phyloP scores from a whole-genome alignment of 2,113 vertebrate species.

The Diadophis punctatus region DNA sequence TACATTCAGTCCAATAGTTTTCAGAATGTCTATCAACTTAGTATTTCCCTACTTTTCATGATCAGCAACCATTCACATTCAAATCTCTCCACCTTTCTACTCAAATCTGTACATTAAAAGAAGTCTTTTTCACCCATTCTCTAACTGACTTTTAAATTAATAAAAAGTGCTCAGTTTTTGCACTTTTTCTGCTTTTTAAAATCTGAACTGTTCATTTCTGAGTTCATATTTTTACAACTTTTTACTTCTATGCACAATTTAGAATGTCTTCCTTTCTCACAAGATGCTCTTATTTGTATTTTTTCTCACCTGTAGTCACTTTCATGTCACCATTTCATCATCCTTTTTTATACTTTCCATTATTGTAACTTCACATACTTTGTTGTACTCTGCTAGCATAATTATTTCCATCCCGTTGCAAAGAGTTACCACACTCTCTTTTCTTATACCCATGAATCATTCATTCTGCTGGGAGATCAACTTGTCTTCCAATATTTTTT shows the following conservation, averaged over 20 bases:
- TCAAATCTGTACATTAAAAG: neutral
- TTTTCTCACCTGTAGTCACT: neutral
- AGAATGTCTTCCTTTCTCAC: neutral
- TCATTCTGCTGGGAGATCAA: neutral
- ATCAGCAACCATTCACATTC: neutral
- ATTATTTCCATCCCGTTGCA: neutral
- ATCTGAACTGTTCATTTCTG: neutral
- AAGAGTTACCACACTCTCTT: neutral
- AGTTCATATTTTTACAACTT: neutral
- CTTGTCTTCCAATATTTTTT: neutral
- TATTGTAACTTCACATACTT: neutral
- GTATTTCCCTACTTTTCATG: neutral
- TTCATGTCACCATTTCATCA: neutral
- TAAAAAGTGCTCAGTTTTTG: neutral
- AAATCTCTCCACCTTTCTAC: neutral
- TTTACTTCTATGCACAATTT: neutral
- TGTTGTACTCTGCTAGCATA: neutral
- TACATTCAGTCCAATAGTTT: neutral
- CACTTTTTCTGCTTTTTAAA: neutral
- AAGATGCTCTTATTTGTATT: neutral
- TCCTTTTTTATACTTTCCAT: neutral
- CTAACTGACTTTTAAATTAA: neutral
- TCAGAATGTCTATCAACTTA: neutral
- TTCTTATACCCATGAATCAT: neutral
- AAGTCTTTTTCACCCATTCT: neutral